Percentiles rank a stretch among this genome's conserved stretches.
These are phyloP conservation scores for Hippoglossus hippoglossus DNA, from an alignment of 2,797 vertebrate species.

Conservation along the genomic window DNA sequence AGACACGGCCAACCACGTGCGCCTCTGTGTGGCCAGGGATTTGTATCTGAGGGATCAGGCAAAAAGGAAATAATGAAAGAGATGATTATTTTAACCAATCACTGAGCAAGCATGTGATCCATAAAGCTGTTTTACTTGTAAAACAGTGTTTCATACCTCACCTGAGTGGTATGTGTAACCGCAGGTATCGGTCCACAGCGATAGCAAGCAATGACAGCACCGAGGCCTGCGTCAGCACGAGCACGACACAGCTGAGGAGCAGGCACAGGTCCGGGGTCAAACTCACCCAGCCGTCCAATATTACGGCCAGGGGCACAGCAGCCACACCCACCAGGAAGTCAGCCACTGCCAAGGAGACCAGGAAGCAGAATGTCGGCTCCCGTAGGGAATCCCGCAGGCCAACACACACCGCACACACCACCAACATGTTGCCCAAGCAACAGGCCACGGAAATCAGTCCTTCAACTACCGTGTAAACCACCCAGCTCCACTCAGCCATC, in stretches of 20 bases:
- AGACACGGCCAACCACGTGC: slow-evolving; percentile 80
- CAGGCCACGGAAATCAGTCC: slow-evolving; percentile 68
- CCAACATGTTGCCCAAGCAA: slow-evolving; percentile 86
- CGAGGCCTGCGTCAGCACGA: slow-evolving; percentile 87
- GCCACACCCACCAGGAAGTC: slow-evolving; percentile 87
- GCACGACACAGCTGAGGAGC: slow-evolving; percentile 85
- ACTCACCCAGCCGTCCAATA: slow-evolving; percentile 79
- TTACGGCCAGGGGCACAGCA: slow-evolving; percentile 85
- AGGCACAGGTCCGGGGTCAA: slow-evolving; percentile 82
- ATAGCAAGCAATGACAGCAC: slow-evolving; percentile 90
- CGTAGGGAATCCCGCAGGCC: slow-evolving; percentile 75
- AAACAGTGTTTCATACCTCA: slow-evolving; percentile 34
- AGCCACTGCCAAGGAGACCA: slow-evolving; percentile 87
- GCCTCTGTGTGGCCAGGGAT: slow-evolving; percentile 79
- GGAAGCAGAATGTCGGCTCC: slow-evolving; percentile 87
- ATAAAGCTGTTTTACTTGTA: neutral
- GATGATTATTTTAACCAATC: neutral
- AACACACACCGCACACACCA: slow-evolving; percentile 84
- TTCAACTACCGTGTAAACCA: slow-evolving; percentile 69
- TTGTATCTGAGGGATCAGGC: slow-evolving; percentile 82
- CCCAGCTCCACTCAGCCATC: slow-evolving; percentile 67
- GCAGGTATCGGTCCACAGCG: slow-evolving; percentile 88
- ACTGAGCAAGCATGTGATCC: neutral
- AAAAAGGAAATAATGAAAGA: neutral
- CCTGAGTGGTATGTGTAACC: slow-evolving; percentile 83